Evolutionary conservation across 2,888 invertebrate species (phyloP).

Genomic region (Vandiemenella viatica): DNA sequence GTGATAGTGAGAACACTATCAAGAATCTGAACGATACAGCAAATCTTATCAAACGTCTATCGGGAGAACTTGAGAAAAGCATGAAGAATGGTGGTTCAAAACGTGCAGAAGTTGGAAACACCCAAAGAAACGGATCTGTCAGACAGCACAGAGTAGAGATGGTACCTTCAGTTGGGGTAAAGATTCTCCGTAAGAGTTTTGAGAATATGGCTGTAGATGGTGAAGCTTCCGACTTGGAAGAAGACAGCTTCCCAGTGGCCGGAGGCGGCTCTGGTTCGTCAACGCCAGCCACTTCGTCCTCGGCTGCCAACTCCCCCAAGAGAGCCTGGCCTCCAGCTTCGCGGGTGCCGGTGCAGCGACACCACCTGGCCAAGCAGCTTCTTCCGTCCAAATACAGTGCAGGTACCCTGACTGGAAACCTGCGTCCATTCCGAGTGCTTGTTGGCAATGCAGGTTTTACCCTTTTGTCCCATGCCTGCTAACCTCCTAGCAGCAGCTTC

Average conservation of each 20-base stretch:
- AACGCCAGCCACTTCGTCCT: conserved; percentile 39
- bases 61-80: neutral
- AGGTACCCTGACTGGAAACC: conserved; percentile 23
- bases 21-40: neutral
- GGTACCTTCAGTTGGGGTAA: conserved; percentile 9
- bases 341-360: conserved; percentile 16
- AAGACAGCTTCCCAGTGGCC: conserved; percentile 14
- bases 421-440: too few species aligned
- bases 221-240: conserved; percentile 7
- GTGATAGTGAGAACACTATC: neutral
- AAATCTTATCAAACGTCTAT: neutral
- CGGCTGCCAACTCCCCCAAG: conserved; percentile 48
- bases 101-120: neutral
- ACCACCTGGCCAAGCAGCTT: conserved; percentile 36
- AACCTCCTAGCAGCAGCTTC: too few species aligned
- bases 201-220: conserved; percentile 12
- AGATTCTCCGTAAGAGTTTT: conserved; percentile 14
- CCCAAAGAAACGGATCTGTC: neutral
- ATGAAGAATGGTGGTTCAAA: neutral
- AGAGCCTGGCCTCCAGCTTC: conserved; percentile 31
- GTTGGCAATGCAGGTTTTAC: too few species aligned
- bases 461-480: too few species aligned
- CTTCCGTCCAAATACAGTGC: conserved; percentile 39
- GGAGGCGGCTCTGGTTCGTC: conserved; percentile 31
- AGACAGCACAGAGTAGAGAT: neutral